Conservation (phyloP, 2,797 vertebrate species). For the Muscicapa striata region DNA sequence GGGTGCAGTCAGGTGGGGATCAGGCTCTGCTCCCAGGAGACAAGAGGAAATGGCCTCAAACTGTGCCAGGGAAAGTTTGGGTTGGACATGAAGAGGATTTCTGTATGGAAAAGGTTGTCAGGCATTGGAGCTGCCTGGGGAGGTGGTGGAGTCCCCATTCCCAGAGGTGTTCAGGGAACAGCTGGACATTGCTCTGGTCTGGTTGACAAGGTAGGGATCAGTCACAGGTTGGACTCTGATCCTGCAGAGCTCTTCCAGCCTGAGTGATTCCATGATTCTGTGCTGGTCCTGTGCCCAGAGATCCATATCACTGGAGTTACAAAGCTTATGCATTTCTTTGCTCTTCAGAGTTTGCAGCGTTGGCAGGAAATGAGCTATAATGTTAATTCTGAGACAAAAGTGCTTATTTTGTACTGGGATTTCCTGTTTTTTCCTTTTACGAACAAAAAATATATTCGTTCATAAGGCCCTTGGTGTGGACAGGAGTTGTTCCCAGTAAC, state of each 20-base stretch:
- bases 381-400: constrained; percentile 27
- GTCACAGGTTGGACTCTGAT: background rate
- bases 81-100: background rate
- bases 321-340: background rate
- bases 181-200: background rate
- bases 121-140: background rate
- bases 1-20: background rate
- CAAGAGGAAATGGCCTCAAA: background rate
- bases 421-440: constrained; percentile 31
- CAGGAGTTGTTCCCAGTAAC: background rate
- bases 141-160: background rate
- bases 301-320: background rate
- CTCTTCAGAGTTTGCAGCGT: background rate
- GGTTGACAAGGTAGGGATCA: background rate
- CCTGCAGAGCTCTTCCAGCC: background rate
- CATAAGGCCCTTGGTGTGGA: background rate
- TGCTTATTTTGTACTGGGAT: background rate
- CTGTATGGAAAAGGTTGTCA: background rate
- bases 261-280: background rate
- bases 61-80: background rate
- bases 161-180: background rate
- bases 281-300: background rate
- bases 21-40: background rate
- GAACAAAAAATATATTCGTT: background rate
- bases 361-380: constrained; percentile 29